Evolutionary conservation across 2,797 vertebrate species (phyloP), one percentile per base, ranked within the genome.

Genomic region (Menidia menidia): DNA sequence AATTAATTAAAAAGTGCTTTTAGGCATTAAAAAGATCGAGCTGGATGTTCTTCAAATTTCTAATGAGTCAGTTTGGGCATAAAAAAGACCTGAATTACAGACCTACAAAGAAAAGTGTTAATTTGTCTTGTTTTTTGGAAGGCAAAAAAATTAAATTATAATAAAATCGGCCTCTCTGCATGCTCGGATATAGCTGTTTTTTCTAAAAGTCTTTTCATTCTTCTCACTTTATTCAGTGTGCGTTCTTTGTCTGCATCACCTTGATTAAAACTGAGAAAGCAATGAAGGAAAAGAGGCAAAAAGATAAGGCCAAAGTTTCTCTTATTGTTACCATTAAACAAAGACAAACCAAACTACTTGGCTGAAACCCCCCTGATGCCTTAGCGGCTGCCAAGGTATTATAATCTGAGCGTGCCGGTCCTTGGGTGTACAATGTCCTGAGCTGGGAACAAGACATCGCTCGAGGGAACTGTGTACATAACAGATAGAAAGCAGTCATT

Each of bases 361-460:
- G 57, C 70, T 6, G 9, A 31, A 16, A 56, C 58, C 71, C 51
- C 72, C 25, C 64, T n/a, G 54, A 72, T 39, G 14, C 33, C n/a
- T 41, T 55, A 43, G 63, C 64, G 8, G 47, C 47, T 81, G 83
- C 85, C 83, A 83, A 69, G 63, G 44, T 67, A 74, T 75, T 67
- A 70, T 51, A 53, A 52, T 65, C 35, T 61, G 60, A 44, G 45
- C 3, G 33, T 62, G 58, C 63, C 32, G 66, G 71, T 76, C 80
- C 71, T 85, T 81, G 77, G 63, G 57, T 64, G 75, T 54, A 62
- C 54, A 80, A 65, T 72, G 51, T 57, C 65, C 47, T 68, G 39
- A 75, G 60, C 6, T 39, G 14, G 16, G 53, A 80, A 83, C 78
- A 86, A 82, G 81, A 67, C 60, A 63, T 66, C n/a, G 32, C 41